Evolutionary conservation across 1,140 invertebrate genomes (phyloP).

Genomic region (Zaprionus gabonicus): DNA sequence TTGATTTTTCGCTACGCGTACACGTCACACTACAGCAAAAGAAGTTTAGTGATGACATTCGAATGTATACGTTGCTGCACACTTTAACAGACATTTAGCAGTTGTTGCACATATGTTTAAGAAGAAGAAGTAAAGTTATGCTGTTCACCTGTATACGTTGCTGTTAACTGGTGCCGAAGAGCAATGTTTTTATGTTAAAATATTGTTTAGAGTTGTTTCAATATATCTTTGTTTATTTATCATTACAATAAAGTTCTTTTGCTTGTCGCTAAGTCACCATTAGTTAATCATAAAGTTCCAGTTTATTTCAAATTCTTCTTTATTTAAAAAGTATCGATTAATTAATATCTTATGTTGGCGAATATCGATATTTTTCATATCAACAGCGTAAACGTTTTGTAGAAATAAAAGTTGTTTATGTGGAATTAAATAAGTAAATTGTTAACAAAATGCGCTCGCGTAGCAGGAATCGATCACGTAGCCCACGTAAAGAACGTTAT

Average conservation of each 20-base stretch:
- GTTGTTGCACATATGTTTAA: slow-evolving; percentile 23
- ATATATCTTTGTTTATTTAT: too few species aligned
- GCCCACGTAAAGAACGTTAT: slow-evolving; percentile 42
- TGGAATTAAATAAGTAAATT: slow-evolving; percentile 8
- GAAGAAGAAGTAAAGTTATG: neutral
- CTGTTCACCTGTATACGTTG: neutral
- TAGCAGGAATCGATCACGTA: slow-evolving; percentile 53
- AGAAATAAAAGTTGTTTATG: neutral
- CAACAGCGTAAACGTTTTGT: slow-evolving; percentile 36
- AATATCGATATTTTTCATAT: slow-evolving; percentile 1
- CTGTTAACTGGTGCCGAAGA: neutral
- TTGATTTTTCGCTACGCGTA: slow-evolving; percentile 67
- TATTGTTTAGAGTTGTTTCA: too few species aligned
- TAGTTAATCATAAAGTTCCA: too few species aligned
- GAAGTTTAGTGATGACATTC: slow-evolving; percentile 28
- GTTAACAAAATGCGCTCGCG: slow-evolving; percentile 55
- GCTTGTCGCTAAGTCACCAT: too few species aligned
- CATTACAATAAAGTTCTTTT: too few species aligned
- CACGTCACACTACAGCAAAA: slow-evolving; percentile 69
- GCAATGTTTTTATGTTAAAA: neutral
- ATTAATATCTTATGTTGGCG: neutral
- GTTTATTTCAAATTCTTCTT: neutral
- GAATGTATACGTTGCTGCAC: slow-evolving; percentile 17
- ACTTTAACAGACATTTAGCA: slow-evolving; percentile 22
- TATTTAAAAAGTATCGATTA: slow-evolving; percentile 6